A percentile compares a stretch with the other conserved stretches of the same genome.
Evolutionary conservation across 2,113 vertebrate genomes (phyloP).

Genomic region (Turdus rufiventris): DNA sequence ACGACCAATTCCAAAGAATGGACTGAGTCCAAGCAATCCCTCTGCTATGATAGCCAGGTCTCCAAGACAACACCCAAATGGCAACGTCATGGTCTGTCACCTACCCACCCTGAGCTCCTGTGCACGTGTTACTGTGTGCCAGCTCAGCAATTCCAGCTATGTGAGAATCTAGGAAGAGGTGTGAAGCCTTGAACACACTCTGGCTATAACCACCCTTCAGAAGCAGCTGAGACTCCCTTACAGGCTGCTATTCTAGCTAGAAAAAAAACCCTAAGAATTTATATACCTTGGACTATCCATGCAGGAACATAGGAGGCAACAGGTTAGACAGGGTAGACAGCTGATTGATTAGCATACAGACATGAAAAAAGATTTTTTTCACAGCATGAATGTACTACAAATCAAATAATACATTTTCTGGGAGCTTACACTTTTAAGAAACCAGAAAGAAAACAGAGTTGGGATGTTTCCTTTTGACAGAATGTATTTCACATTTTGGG

Average conservation of each 20-base stretch:
- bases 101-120: background rate
- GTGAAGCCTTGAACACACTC: background rate
- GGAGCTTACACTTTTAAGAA: background rate
- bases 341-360: background rate
- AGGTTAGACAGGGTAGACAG: background rate
- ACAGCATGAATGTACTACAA: background rate
- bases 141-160: background rate
- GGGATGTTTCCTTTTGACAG: background rate
- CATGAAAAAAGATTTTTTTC: background rate
- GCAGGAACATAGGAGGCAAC: background rate
- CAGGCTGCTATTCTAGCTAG: background rate
- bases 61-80: background rate
- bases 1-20: rapidly evolving
- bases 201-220: background rate
- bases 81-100: rapidly evolving
- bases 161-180: background rate
- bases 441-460: background rate
- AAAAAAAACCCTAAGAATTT: background rate
- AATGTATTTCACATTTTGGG: background rate
- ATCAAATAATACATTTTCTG: background rate
- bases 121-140: background rate
- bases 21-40: background rate
- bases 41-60: rapidly evolving
- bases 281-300: background rate
- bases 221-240: background rate